Percentiles rank a stretch among this genome's conserved stretches.
Evolutionary conservation across 2,888 invertebrate species (phyloP).

Genomic region (Priapulus caudatus): DNA sequence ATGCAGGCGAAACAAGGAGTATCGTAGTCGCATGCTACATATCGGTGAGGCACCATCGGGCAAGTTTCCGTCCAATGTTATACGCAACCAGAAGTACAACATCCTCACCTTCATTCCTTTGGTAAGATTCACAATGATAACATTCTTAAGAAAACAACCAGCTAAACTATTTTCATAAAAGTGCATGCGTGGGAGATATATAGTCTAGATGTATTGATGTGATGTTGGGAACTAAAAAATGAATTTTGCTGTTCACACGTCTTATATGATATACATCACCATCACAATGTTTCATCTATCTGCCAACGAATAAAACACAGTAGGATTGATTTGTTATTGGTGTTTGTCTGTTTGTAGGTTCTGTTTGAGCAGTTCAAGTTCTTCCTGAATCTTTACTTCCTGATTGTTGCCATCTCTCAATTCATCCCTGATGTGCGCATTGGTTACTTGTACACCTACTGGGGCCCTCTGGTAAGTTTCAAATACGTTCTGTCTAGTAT

Average conservation of each 20-base stretch:
- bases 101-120: constrained; percentile 47
- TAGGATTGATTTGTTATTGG: constrained; percentile 9
- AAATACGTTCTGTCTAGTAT: constrained; percentile 2
- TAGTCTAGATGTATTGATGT: constrained; percentile 6
- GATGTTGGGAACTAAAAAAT: too few relatives aligned
- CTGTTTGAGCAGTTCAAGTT: constrained; percentile 97
- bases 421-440: constrained; percentile 93
- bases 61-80: constrained; percentile 85
- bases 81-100: constrained; percentile 97
- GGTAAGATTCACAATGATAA: constrained; percentile 43
- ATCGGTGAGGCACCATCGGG: constrained; percentile 49
- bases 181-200: not conserved
- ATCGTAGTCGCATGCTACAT: constrained; percentile 36
- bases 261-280: not conserved
- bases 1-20: constrained; percentile 31
- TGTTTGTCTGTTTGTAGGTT: constrained; percentile 48
- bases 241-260: too few relatives aligned
- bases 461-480: constrained; percentile 74
- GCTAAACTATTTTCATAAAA: not conserved
- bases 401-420: constrained; percentile 94
- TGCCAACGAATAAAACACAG: constrained; percentile 2
- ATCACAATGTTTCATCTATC: constrained; percentile 10
- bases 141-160: not conserved
- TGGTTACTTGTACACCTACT: constrained; percentile 96
- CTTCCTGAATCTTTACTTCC: constrained; percentile 93